Evolutionary conservation across 1,140 invertebrate genomes (phyloP).

Genomic region (Lanistes nyassanus): DNA sequence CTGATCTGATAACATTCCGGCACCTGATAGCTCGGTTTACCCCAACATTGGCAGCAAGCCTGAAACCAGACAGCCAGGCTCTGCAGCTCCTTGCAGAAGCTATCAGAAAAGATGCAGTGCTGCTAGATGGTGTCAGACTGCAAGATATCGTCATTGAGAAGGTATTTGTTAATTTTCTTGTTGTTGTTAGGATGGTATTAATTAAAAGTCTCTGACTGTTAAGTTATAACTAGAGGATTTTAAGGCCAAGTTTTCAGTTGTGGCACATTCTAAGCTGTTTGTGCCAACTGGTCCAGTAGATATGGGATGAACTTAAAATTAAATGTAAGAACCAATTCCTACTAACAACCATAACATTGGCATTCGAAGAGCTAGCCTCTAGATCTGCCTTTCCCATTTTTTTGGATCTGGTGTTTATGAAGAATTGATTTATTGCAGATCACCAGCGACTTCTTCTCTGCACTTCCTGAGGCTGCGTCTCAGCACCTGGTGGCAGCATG

Average conservation of each 20-base stretch:
- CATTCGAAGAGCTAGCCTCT: no score
- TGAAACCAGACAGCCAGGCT: conserved; percentile 4
- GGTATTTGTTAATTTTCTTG: background rate
- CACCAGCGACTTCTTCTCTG: conserved; percentile 58
- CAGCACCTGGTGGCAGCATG: conserved; percentile 60
- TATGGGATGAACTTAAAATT: no score
- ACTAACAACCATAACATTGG: no score
- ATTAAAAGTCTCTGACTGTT: no score
- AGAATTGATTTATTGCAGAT: conserved; percentile 42
- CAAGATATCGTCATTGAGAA: conserved; percentile 17
- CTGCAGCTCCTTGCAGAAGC: conserved; percentile 8
- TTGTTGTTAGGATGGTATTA: no score
- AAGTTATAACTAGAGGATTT: no score
- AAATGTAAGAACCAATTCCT: no score
- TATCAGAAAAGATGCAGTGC: background rate
- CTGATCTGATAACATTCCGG: background rate
- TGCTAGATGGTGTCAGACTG: background rate
- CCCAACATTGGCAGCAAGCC: conserved; percentile 1
- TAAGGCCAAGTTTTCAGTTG: no score
- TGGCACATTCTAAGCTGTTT: no score
- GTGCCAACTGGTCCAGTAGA: no score
- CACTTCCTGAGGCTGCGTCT: conserved; percentile 48
- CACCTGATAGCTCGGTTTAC: conserved; percentile 1
- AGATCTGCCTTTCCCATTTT: no score
- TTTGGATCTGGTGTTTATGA: no score